Conservation (phyloP, 2,113 vertebrate species). For the Gobius niger region DNA sequence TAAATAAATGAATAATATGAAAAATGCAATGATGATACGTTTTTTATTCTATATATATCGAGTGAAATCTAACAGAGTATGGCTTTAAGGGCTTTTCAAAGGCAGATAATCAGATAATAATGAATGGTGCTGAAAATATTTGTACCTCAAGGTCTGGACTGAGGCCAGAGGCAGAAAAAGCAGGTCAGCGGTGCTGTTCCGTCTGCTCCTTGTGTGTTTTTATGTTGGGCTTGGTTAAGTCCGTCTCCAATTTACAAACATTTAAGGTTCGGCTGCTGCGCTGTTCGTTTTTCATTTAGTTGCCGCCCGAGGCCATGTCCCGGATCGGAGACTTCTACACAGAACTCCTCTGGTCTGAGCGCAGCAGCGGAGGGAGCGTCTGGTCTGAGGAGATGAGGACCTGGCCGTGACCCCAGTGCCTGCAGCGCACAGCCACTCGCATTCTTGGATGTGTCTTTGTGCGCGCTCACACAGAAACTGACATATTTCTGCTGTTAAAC, state of each 20-base stretch:
- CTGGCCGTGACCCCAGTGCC: slow-evolving; percentile 68
- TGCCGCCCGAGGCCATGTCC: slow-evolving; percentile 69
- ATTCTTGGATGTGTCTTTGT: slow-evolving; percentile 62
- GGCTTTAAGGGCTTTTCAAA: slow-evolving; percentile 27
- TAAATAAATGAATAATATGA: no score
- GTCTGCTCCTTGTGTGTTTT: slow-evolving; percentile 67
- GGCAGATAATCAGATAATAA: slow-evolving; percentile 49
- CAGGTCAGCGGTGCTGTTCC: slow-evolving; percentile 65
- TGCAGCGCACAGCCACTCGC: slow-evolving; percentile 52
- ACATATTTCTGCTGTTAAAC: slow-evolving; percentile 43
- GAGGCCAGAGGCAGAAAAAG: slow-evolving; percentile 46
- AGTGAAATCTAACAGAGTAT: no score
- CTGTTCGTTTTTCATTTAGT: slow-evolving; percentile 75
- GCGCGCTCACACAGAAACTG: slow-evolving; percentile 48
- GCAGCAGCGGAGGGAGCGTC: slow-evolving; percentile 46
- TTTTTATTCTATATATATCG: no score
- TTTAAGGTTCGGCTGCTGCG: slow-evolving; percentile 66
- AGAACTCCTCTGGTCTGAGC: slow-evolving; percentile 51
- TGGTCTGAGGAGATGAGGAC: slow-evolving; percentile 71
- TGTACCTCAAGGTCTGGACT: slow-evolving; percentile 49
- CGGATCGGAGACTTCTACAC: slow-evolving; percentile 65
- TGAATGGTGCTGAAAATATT: slow-evolving; percentile 32
- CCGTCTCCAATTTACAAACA: slow-evolving; percentile 70
- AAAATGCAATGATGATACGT: no score
- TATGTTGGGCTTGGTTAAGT: slow-evolving; percentile 63